Evolutionary conservation across 2,797 vertebrate genomes (phyloP).

Genomic region (Dromococcyx pavoninus): DNA sequence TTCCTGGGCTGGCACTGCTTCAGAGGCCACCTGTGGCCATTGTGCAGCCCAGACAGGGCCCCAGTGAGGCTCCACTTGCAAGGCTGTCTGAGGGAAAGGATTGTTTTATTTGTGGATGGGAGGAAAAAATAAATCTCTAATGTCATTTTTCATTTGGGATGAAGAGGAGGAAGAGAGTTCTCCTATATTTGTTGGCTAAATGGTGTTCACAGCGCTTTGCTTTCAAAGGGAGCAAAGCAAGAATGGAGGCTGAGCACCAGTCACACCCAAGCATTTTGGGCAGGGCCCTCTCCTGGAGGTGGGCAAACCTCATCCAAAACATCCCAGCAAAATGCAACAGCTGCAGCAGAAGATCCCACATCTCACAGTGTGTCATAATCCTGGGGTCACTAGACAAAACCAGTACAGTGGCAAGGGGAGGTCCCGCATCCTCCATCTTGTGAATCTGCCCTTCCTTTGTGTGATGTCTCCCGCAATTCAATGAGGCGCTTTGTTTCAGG

Average conservation of each 20-base stretch:
- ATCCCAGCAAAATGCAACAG: not conserved
- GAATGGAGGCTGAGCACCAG: not conserved
- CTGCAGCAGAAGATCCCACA: rapidly evolving
- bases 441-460: not conserved
- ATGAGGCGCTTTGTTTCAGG: conserved; percentile 21
- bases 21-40: conserved; percentile 2
- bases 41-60: not conserved
- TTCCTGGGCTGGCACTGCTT: not conserved
- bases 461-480: not conserved
- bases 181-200: not conserved
- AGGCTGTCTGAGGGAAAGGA: not conserved
- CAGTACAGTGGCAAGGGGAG: rapidly evolving
- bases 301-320: not conserved
- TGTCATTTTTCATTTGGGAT: not conserved
- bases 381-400: rapidly evolving
- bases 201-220: rapidly evolving
- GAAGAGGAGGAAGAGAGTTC: not conserved
- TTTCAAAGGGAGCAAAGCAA: conserved; percentile 23
- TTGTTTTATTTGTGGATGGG: conserved; percentile 40
- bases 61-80: not conserved
- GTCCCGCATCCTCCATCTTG: not conserved
- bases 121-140: conserved; percentile 49
- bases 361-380: rapidly evolving
- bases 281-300: not conserved
- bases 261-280: rapidly evolving